Evolutionary conservation across 2,888 invertebrate species (phyloP), one percentile per base, ranked within the genome.

Genomic region (Chironomus tentans): DNA sequence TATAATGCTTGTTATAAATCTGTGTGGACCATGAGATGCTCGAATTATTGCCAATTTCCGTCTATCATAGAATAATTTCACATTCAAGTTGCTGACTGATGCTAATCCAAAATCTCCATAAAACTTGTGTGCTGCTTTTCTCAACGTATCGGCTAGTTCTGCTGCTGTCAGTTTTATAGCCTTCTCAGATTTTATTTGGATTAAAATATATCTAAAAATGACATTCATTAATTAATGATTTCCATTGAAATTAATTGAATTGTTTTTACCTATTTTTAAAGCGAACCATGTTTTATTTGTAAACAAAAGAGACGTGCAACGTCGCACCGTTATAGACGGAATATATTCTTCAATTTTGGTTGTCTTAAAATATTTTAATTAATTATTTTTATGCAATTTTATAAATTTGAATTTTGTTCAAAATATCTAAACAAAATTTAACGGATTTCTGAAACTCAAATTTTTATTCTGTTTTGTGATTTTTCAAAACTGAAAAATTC

Each of bases 31-130:
- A 81, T 92, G 93, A 72, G 92, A 85, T 18, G 87, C 86, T 80
- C 91, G 87, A 71, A 94, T 85, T 47, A 94, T 86, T 0, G 91
- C 92, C 79, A 93, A 89, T 84, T 88, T 87, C 0, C 93, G 93
- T 77, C 87, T 87, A 78, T 89, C 87, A 83, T 93, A 93, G 80
- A 91, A 92, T 83, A 94, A 93, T 85, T 92, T 93, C 24, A 91
- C 90, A 81, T 87, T 84, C 80, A 93, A 91, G 76, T 88, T 85
- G 80, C 87, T 88, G 6, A 91, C 86, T 1, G 91, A 86, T 7
- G 92, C 92, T 47, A 87, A 83, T 10, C 93, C 94, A 81, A 90
- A 92, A 80, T 92, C 92, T 0, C 94, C 94, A 82, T 91, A 90
- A 76, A 91, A 81, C 80, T 89, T 87, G 80, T 91, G 87, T 13